Evolutionary conservation across 2,888 invertebrate genomes (phyloP).

Genomic region (Lasioglossum zephyrum): DNA sequence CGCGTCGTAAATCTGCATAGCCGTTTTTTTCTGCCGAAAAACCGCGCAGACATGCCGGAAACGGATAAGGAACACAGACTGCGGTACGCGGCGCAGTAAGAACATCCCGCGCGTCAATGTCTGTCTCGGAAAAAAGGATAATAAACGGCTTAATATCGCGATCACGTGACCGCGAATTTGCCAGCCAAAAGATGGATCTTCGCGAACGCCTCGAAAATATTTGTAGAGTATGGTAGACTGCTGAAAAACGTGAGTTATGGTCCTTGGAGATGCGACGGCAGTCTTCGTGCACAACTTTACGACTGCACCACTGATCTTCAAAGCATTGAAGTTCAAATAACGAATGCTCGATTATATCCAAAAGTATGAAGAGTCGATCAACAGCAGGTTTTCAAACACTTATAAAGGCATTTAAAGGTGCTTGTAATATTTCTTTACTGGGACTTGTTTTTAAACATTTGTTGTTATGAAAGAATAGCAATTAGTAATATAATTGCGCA

Average conservation of each 20-base stretch:
- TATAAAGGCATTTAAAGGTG: too few relatives aligned
- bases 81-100: not conserved
- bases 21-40: not conserved
- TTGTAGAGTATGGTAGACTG: not conserved
- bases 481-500: not conserved
- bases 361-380: too few relatives aligned
- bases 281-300: not conserved
- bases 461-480: not conserved
- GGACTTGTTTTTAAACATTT: not conserved
- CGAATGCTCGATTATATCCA: too few relatives aligned
- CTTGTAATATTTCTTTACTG: too few relatives aligned
- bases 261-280: not conserved
- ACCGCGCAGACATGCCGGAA: not conserved
- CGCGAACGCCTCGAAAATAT: not conserved
- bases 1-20: slow-evolving; percentile 1
- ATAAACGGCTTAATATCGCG: not conserved
- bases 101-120: not conserved
- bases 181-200: not conserved
- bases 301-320: not conserved
- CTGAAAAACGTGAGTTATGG: not conserved
- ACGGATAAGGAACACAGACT: not conserved
- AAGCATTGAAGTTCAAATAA: too few relatives aligned
- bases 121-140: not conserved
- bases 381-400: too few relatives aligned
- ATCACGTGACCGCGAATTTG: not conserved